Evolutionary conservation across 2,888 invertebrate species (phyloP), one percentile per base, ranked within the genome.

Genomic region (Gastrophysa polygoni): DNA sequence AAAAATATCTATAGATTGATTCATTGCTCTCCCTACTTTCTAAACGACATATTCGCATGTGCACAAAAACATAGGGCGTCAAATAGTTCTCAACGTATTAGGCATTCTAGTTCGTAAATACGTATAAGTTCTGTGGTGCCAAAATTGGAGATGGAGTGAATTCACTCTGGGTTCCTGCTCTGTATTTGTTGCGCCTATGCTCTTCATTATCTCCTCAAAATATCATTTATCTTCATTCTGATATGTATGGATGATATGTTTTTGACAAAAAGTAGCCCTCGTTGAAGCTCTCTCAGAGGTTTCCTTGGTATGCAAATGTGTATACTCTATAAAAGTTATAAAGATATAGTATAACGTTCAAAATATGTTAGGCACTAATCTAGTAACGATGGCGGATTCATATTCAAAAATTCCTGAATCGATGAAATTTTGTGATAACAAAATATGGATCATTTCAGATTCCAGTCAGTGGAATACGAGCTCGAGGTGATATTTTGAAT

Each of bases 311-410:
- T 64, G 59, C 64, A 50, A 52, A 59, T 62, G 56, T 61, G 59
- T 66, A 64, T 57, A 64, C 52, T 59, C 73, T 75, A 76, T 64
- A 63, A 63, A 71, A 73, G 71, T 72, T 77, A 75, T 75, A 73
- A 71, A 73, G 72, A 71, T 75, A 71, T 73, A 75, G 71, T 74
- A 71, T 72, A 74, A 70, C 71, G 34, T 44, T 43, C 21, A 54
- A 54, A 72, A 71, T 72, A 71, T 77, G 62, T 68, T 67, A 79
- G 78, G 79, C 79, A 80, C 79, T 80, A 80, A 78, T 78, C 78
- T 80, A 80, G 78, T 68, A 57, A 59, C 49, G 47, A 44, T 55
- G 56, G 32, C 55, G 61, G 50, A 52, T 54, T 47, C 18, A 54
- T 32, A 46, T 20, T 32, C 28, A 2, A 38, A 38, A 1, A n/a